phyloP scores from a whole-genome alignment of 35 echinoderm and acorn worm genomes.

The Holothuria glaberrima region DNA sequence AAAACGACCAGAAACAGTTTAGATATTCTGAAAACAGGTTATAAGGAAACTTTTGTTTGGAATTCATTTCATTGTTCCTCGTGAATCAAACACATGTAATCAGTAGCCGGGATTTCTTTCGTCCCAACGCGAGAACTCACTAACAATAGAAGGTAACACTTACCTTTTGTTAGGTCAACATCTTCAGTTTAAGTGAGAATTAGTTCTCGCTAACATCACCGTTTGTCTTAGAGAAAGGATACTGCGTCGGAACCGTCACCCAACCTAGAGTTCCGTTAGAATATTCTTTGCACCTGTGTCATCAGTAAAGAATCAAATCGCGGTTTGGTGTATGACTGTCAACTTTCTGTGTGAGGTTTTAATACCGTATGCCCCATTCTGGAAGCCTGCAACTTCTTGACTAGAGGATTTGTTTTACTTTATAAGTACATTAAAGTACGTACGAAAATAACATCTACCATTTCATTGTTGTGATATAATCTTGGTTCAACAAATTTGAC shows the following conservation, averaged over 20 bases:
- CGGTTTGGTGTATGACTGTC: no score
- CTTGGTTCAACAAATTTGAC: no score
- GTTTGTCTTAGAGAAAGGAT: constrained; percentile 17
- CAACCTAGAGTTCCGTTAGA: neutral
- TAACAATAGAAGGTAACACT: neutral
- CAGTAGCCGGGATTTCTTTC: constrained; percentile 44
- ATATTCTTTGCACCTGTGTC: constrained; percentile 17
- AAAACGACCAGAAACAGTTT: neutral
- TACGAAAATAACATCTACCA: no score
- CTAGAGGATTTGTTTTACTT: no score
- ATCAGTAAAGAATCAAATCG: neutral
- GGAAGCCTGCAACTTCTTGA: no score
- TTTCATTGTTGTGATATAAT: no score
- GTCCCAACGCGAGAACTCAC: neutral
- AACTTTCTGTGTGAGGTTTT: no score
- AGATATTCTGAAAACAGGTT: constrained; percentile 19
- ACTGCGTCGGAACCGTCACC: constrained; percentile 16
- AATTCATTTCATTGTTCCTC: constrained; percentile 17
- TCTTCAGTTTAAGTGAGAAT: constrained; percentile 43
- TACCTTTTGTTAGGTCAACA: constrained; percentile 3
- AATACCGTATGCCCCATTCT: no score
- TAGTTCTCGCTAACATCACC: constrained; percentile 6
- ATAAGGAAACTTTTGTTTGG: constrained; percentile 38
- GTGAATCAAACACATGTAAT: constrained; percentile 36
- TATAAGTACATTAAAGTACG: no score